Evolutionary conservation across 2,888 invertebrate species (phyloP).

Genomic region (Acrocera orbiculus): DNA sequence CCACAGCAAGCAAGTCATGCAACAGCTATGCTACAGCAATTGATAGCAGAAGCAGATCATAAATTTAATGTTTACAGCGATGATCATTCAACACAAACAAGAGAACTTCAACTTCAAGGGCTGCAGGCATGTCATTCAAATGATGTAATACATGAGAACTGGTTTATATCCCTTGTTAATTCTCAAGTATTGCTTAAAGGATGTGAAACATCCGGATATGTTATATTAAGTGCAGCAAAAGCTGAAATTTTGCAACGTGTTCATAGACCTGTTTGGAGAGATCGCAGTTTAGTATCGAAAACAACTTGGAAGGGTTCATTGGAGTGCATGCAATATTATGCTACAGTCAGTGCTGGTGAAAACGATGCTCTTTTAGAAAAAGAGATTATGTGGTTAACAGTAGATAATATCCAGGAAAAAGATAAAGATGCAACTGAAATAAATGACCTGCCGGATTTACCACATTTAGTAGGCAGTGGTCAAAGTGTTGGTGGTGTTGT

Average conservation of each 20-base stretch:
- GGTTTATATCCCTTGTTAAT: slow-evolving; percentile 58
- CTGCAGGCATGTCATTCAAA: slow-evolving; percentile 75
- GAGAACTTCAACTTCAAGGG: slow-evolving; percentile 65
- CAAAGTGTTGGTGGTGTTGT: slow-evolving; percentile 96
- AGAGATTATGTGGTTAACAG: slow-evolving; percentile 90
- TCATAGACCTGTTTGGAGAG: slow-evolving; percentile 78
- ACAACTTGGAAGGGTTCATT: slow-evolving; percentile 90
- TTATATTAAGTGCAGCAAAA: slow-evolving; percentile 90
- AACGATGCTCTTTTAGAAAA: slow-evolving; percentile 53
- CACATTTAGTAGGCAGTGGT: slow-evolving; percentile 80
- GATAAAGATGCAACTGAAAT: slow-evolving; percentile 63
- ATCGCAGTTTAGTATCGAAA: slow-evolving; percentile 74
- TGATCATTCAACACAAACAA: slow-evolving; percentile 60
- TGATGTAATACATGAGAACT: slow-evolving; percentile 84
- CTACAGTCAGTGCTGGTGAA: slow-evolving; percentile 77
- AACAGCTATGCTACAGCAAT: slow-evolving; percentile 69
- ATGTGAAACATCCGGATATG: slow-evolving; percentile 92
- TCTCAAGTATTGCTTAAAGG: slow-evolving; percentile 71
- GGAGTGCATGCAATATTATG: slow-evolving; percentile 98
- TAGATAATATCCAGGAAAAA: slow-evolving; percentile 79
- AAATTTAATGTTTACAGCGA: slow-evolving; percentile 94
- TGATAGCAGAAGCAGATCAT: slow-evolving; percentile 82
- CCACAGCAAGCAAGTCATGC: slow-evolving; percentile 51
- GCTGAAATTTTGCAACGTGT: slow-evolving; percentile 83
- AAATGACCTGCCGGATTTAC: slow-evolving; percentile 65